A percentile compares a stretch with the other conserved stretches of the same genome.
Conservation (phyloP, 2,113 vertebrate genomes). For the Prochilodus magdalenae region DNA sequence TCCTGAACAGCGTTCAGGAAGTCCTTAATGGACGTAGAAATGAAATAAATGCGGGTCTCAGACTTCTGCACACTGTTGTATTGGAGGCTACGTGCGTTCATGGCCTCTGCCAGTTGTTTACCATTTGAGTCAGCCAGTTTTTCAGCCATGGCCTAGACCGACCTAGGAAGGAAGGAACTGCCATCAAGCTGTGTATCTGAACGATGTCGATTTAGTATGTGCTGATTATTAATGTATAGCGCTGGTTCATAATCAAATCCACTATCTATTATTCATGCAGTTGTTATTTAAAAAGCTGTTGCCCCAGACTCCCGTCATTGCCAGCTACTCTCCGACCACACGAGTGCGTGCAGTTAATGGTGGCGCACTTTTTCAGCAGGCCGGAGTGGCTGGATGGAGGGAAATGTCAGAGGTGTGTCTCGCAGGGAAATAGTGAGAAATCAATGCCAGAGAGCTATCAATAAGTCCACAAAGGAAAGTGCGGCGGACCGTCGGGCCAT, state of each 20-base stretch:
- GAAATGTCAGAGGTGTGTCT: neutral
- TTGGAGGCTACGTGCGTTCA: neutral
- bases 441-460: neutral
- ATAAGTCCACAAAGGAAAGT: slow-evolving; percentile 25
- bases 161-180: neutral
- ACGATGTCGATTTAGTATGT: neutral
- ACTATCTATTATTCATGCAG: neutral
- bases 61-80: too few relatives aligned
- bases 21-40: too few relatives aligned
- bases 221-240: slow-evolving; percentile 6
- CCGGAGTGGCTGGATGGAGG: neutral
- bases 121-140: neutral
- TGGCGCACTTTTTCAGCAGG: too few relatives aligned
- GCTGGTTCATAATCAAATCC: neutral
- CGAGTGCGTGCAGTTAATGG: neutral
- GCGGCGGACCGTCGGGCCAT: neutral
- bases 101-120: neutral
- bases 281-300: slow-evolving; percentile 15
- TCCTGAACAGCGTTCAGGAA: too few relatives aligned
- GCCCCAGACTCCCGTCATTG: neutral
- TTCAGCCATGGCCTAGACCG: neutral
- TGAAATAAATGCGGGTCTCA: too few relatives aligned
- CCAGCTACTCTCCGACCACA: neutral
- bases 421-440: neutral
- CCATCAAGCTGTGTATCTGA: neutral